phyloP scores from a whole-genome alignment of 2,888 invertebrate species.

The Melanargia galathea region DNA sequence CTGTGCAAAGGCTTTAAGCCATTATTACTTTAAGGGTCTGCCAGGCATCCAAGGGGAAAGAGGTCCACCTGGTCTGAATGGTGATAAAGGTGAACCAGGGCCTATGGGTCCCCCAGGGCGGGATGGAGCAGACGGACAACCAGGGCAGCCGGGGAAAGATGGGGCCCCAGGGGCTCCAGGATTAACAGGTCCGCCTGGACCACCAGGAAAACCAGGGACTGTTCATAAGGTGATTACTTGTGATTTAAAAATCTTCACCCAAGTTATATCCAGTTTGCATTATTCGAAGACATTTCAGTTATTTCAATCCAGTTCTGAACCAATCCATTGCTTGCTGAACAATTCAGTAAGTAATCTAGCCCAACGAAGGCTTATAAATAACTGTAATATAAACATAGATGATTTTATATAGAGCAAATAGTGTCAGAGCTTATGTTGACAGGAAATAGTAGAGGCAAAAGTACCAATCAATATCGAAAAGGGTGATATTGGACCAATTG shows the following conservation, averaged over 20 bases:
- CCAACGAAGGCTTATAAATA: too few relatives aligned
- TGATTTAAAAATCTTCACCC: neutral
- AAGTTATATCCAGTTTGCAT: too few relatives aligned
- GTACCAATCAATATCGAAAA: slow-evolving; percentile 53
- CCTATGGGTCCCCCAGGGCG: slow-evolving; percentile 41
- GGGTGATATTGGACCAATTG: slow-evolving; percentile 57
- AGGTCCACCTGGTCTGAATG: slow-evolving; percentile 15
- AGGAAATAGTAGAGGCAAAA: slow-evolving; percentile 59
- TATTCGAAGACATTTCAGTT: too few relatives aligned
- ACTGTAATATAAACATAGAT: too few relatives aligned
- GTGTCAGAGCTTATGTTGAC: slow-evolving; percentile 55
- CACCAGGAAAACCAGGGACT: slow-evolving; percentile 79
- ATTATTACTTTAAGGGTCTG: slow-evolving; percentile 1
- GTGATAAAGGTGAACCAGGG: slow-evolving; percentile 74
- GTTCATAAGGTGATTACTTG: slow-evolving; percentile 51
- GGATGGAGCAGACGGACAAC: slow-evolving; percentile 86
- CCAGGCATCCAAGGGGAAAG: slow-evolving; percentile 65
- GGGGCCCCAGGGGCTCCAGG: slow-evolving; percentile 83
- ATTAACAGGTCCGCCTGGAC: slow-evolving; percentile 84
- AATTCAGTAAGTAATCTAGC: too few relatives aligned
- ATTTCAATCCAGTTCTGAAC: too few relatives aligned
- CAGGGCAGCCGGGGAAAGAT: slow-evolving; percentile 68
- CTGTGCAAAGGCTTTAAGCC: neutral
- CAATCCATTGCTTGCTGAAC: too few relatives aligned
- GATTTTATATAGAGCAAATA: slow-evolving; percentile 37